Evolutionary conservation across 37 sponge, comb jelly and placozoan species (phyloP), one percentile per base, ranked within the genome.

Genomic region (Dysidea cf. avara): DNA sequence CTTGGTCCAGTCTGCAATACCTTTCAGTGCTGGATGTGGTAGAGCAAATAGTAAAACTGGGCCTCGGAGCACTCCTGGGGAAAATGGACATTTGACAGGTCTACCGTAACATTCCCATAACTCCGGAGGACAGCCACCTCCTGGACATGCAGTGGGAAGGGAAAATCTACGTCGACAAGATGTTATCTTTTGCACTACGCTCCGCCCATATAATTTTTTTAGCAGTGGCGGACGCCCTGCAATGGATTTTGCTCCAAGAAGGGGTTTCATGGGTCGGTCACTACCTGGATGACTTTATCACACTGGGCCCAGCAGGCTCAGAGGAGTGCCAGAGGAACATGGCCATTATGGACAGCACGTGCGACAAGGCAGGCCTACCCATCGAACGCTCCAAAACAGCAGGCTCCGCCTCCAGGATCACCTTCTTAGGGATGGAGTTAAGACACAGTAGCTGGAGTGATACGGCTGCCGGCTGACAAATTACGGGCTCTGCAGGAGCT

Each of bases 91-190:
- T 79, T 25, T 26, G 28, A 61, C 59, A 58, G 7, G 80, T 70
- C 12, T 79, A 68, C 33, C 61, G 71, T 13, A 52, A 56, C 25
- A 51, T 67, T 9, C 80, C 71, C 30, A 70, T 79, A 2, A 52
- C 55, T 48, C 80, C 80, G 21, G 52, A 36, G 40, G 70, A 69
- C 17, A 58, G 28, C n/a, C 21, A 56, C 5, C 36, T 79, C 36
- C 58, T 79, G 16, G 80, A 61, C 38, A 58, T 68, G 71, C 29
- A 29, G 31, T 79, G 80, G 62, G 39, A 68, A 33, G 70, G 80
- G 13, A 53, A 59, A 36, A 21, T 79, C 30, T 56, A 56, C 61
- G 51, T 68, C 7, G 80, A 79, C 29, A 68, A 38, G 34, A 40
- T 28, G 3, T 61, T 79, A 18, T 50, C 70, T 3, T 68, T 68